Conservation (phyloP, 2,113 vertebrate genomes). For the Macroglossus sobrinus region DNA sequence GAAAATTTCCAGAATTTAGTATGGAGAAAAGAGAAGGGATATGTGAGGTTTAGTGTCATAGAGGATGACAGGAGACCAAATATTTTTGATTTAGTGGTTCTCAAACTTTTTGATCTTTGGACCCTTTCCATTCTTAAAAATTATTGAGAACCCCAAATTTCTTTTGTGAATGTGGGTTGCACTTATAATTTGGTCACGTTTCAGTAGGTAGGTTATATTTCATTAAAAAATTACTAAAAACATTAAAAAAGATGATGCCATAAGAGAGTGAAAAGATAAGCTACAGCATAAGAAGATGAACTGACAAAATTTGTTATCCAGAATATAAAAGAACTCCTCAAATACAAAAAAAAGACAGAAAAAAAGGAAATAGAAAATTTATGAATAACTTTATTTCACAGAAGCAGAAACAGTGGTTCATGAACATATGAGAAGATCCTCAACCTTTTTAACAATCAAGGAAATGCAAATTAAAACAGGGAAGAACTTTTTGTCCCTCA, state of each 20-base stretch:
- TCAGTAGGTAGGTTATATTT: background rate
- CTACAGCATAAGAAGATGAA: background rate
- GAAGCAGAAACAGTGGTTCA: background rate
- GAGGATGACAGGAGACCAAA: background rate
- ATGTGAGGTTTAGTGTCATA: background rate
- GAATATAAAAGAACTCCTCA: background rate
- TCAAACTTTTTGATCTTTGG: background rate
- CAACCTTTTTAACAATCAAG: background rate
- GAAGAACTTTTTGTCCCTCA: background rate
- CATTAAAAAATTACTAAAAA: background rate
- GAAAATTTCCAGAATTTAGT: background rate
- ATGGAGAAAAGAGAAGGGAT: background rate
- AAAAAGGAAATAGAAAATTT: background rate
- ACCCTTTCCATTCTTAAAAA: background rate
- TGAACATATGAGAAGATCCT: background rate
- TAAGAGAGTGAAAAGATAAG: background rate
- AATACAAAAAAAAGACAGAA: background rate
- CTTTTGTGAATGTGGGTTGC: background rate
- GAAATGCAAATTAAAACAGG: background rate
- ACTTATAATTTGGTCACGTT: background rate
- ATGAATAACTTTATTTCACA: conserved; percentile 4
- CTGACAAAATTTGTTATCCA: background rate
- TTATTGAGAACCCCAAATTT: background rate
- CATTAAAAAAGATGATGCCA: background rate
- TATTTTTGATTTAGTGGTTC: background rate